Base-by-base conservation (phyloP, 2,888 invertebrate genomes). In the Drosophila trichaetosa region DNA sequence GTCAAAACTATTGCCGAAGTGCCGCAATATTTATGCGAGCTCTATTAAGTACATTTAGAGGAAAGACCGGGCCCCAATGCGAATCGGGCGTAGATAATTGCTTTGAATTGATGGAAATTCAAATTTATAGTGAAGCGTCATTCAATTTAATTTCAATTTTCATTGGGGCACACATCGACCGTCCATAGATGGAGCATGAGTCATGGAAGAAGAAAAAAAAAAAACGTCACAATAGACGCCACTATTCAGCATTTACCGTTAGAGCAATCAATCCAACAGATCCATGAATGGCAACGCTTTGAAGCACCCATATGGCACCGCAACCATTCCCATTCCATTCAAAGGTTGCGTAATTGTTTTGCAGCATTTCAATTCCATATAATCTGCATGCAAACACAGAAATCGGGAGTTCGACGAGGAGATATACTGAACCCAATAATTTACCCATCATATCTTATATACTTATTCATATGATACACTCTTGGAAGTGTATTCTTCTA, bases 31-130 rank as follows among this genome's bases (percentile, higher is more conserved):
- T 80, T 73, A 83, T 88, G 66, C 52, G 70, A 63, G 36, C 69
- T 73, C 76, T 67, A 60, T 81, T 62, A 31, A 8, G 31, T 31
- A 31, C 10, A 31, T 10, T 33, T 33, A 10, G 31, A 10, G 31
- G 10, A 10, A 10, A 33, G 13, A 13, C 24, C n/a, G 16, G 16
- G n/a, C 6, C 10, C 10, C 21, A 16, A 1, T 16, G 24, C 31
- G 42, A 33, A n/a, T 46, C 21, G 49, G 49, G 68, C 62, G 77
- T 57, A 58, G n/a, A 29, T 79, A 87, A 82, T 73, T 69, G 72
- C 64, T 34, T 42, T 52, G 72, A 79, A 58, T 73, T 56, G 83
- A 88, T 88, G 77, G 74, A 83, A 56, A 36, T n/a, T 13, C 24
- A 38, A n/a, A 33, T 46, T 46, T 21, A 7, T 46, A 82, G 79